Percentiles rank a stretch among this genome's conserved stretches.
phyloP scores from a whole-genome alignment of 2,113 vertebrate species.

The Psilopsiagon aymara region DNA sequence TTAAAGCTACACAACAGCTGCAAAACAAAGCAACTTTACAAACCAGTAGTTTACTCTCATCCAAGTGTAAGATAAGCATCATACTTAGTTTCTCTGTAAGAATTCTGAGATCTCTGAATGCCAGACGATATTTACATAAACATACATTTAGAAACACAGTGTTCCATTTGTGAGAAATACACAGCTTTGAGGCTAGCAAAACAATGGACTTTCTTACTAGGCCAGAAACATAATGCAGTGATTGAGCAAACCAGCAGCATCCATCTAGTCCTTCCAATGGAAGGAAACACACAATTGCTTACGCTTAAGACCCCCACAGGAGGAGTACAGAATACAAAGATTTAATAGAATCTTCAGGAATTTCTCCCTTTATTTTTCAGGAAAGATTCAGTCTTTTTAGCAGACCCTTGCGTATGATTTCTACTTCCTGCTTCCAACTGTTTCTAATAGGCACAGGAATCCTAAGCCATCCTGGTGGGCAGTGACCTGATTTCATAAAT shows the following conservation, averaged over 20 bases:
- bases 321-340: not conserved
- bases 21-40: not conserved
- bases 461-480: not conserved
- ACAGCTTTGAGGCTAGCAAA: not conserved
- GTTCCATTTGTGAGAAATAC: not conserved
- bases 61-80: not conserved
- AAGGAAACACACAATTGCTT: not conserved
- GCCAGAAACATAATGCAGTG: not conserved
- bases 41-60: not conserved
- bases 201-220: not conserved
- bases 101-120: not conserved
- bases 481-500: not conserved
- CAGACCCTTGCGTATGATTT: not conserved
- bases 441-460: not conserved
- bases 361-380: not conserved
- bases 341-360: not conserved
- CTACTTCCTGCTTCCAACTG: not conserved
- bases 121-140: not conserved
- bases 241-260: not conserved
- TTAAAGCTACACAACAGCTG: not conserved
- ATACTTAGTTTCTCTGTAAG: not conserved
- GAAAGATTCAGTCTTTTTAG: not conserved
- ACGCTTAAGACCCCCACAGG: not conserved
- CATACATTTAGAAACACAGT: not conserved
- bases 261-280: not conserved